Evolutionary conservation across 2,888 invertebrate genomes (phyloP), one percentile per base, ranked within the genome.

Genomic region (Hetaerina titia): DNA sequence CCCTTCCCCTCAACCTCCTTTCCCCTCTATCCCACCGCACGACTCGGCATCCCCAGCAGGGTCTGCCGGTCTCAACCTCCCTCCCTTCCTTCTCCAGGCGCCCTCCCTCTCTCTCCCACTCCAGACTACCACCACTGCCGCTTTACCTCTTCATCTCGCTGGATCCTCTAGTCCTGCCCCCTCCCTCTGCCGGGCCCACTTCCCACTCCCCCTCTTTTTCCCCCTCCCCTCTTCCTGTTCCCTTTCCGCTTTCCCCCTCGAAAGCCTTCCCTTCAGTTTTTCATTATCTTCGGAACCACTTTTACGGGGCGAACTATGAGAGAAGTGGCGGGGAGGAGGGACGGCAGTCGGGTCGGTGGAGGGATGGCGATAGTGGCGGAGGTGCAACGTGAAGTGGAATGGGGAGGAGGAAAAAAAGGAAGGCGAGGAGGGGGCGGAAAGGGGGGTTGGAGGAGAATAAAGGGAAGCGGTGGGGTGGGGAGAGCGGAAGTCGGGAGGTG

Each of bases 261-360:
- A 25, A 64, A 22, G 56, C 92, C 69, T 69, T 92, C 92, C 92
- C 56, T 92, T 92, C 92, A 92, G 92, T 92, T 92, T 92, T 92
- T 92, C 92, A 92, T 92, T 92, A 92, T 92, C 92, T 92, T 92
- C 92, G 92, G 92, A 92, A 92, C 92, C 92, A 92, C 92, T 92
- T 92, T 92, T 92, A 92, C n/a, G 45, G 45, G 90, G 57, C 15
- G 89, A 45, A 90, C 22, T 7, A 58, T n/a, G 92, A 92, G 92
- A 56, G 92, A 56, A 60, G 74, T 58, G 60, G 90, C 58, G 25
- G 90, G 60, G 81, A 11, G 81, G 81, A 13, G 81, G 60, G 60
- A 5, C 11, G 9, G 9, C 17, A 81, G 81, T n/a, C 25, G 31
- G 6, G 13, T 9, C 9, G 81, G 15, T 15, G 11, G 81, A 31